Base-by-base conservation (phyloP, 2,113 vertebrate genomes). In the Peromyscus polionotus region DNA sequence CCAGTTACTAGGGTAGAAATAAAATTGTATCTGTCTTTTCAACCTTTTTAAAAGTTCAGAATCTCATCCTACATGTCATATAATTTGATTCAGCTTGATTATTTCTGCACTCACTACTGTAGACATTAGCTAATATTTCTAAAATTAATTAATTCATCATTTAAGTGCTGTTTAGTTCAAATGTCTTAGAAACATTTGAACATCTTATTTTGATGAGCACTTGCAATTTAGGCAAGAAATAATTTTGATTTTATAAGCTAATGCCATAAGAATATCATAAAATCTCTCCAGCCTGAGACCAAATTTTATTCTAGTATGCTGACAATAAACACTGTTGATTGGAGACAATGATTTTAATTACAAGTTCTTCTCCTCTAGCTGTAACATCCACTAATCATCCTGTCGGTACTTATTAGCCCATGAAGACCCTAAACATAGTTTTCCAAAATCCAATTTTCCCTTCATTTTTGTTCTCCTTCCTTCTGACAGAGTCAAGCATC, bases 61-160 rank as follows among this genome's bases (percentile, higher is more conserved):
- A 67, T 85, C 16, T 33, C 59, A 59, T 80, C 6, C 8, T 36
- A 33, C 57, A n/a, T 17, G 57, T 84, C 36, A 45, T 61, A 8
- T 26, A 67, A 26, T 77, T 91, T 57, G n/a, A 11, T 39, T 67
- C 63, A n/a, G 67, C 42, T 2, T 19, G 31, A 33, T 85, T 33
- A 24, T 48, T 90, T 84, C 76, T 13, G 26, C 4, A 36, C 89
- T 90, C 17, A 90, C 36, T 72, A 39, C 42, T 61, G 19, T 26
- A 84, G 33, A 79, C 51, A 33, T 59, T 39, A 8, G 72, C 91
- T 12, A 7, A 59, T 20, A 26, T 90, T 72, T 45, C 63, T 80
- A 85, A 86, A 89, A 73, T 39, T 31, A 89, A 73, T 39, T 31
- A 36, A 80, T 89, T 80, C 63, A 73, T 65, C 36, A 42, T 97